A percentile compares a stretch with the other conserved stretches of the same genome.
phyloP scores from a whole-genome alignment of 2,113 vertebrate genomes.

The Phylloscopus trochilus region DNA sequence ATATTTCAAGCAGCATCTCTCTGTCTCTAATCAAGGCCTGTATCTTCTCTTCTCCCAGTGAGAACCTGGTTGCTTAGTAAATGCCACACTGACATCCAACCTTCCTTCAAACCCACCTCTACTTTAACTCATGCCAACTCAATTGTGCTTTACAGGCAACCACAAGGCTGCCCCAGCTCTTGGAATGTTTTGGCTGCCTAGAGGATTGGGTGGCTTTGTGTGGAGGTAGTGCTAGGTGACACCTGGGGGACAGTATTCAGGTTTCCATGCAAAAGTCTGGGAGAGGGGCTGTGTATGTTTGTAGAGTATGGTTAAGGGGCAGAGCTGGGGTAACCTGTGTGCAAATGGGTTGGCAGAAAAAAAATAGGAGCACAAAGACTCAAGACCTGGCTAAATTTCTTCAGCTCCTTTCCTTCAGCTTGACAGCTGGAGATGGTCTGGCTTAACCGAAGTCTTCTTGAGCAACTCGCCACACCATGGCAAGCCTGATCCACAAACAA shows the following conservation, averaged over 20 bases:
- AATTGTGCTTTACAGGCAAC: background rate
- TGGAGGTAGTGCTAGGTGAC: background rate
- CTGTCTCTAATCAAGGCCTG: background rate
- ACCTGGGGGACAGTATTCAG: background rate
- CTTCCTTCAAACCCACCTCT: background rate
- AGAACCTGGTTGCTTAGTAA: background rate
- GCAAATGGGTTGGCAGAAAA: background rate
- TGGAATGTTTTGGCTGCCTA: background rate
- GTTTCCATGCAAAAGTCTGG: background rate
- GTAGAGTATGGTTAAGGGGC: background rate
- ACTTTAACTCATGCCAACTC: background rate
- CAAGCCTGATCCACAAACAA: background rate
- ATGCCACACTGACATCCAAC: background rate
- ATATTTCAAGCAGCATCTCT: background rate
- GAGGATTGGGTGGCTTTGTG: background rate
- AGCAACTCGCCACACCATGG: background rate
- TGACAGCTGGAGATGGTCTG: background rate
- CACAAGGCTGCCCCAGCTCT: fast-evolving
- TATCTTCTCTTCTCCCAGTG: background rate
- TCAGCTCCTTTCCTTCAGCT: background rate
- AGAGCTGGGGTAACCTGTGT: background rate
- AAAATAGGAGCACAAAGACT: fast-evolving
- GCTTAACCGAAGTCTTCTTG: background rate
- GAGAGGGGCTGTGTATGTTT: fast-evolving
- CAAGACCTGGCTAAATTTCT: background rate